A percentile compares a stretch with the other conserved stretches of the same genome.
These are phyloP conservation scores for Seladonia tumulorum DNA, from an alignment of 2,888 invertebrate species.

Conservation along the genomic window DNA sequence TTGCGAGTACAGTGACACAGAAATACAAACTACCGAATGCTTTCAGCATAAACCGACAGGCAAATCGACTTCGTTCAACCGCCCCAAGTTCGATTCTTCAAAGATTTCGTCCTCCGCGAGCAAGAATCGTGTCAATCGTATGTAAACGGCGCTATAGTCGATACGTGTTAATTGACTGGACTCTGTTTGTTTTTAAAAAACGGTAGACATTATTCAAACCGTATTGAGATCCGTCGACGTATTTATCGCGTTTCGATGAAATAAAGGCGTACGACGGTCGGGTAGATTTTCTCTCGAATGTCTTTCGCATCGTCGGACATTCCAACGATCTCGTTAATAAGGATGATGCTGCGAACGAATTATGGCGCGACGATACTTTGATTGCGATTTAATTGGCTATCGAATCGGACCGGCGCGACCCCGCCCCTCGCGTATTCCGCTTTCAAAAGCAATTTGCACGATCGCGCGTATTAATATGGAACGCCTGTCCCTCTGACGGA, in stretches of 20 bases:
- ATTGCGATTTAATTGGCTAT: slow-evolving; percentile 21
- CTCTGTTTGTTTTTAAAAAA: neutral
- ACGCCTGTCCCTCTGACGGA: neutral
- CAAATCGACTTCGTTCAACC: neutral
- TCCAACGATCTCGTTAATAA: slow-evolving; percentile 10
- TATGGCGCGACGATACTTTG: neutral
- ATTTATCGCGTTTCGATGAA: neutral
- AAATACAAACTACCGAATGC: neutral
- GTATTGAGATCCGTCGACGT: neutral
- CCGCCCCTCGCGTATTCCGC: neutral
- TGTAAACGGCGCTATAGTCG: neutral
- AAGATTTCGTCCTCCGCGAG: neutral
- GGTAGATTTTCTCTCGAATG: neutral
- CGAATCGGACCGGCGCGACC: neutral
- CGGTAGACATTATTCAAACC: neutral
- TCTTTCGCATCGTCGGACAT: neutral
- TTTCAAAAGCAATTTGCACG: slow-evolving; percentile 7
- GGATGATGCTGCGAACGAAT: neutral
- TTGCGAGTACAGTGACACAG: neutral
- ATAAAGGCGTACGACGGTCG: neutral
- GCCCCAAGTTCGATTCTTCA: neutral
- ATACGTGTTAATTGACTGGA: neutral
- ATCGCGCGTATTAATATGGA: neutral
- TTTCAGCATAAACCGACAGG: neutral
- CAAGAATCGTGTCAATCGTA: neutral